Conservation (phyloP, 2,888 invertebrate genomes). For the Cosmia pyralina region DNA sequence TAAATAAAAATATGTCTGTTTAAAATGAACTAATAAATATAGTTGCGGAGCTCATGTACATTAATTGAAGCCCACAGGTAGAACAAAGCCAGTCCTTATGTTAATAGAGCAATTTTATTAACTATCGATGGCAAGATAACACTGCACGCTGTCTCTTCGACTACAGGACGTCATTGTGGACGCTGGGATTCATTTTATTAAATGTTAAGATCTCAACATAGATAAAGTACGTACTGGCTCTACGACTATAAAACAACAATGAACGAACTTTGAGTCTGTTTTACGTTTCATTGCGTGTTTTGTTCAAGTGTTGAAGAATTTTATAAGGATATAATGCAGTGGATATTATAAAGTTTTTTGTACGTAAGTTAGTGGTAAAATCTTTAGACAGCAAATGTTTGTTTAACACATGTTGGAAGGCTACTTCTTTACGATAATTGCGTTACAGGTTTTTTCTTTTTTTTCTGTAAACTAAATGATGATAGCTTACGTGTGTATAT, state of each 20-base stretch:
- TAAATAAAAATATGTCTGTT: constrained; percentile 15
- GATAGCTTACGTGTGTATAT: constrained; percentile 1
- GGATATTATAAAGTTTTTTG: constrained; percentile 14
- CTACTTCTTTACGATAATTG: constrained; percentile 43
- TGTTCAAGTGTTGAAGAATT: neutral
- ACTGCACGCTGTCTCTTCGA: constrained; percentile 63
- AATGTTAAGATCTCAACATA: constrained; percentile 71
- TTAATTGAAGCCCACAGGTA: constrained; percentile 53
- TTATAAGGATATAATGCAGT: constrained; percentile 11
- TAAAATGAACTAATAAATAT: constrained; percentile 39
- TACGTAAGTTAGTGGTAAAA: neutral
- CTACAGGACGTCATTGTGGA: constrained; percentile 68
- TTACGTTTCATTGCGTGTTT: constrained; percentile 33
- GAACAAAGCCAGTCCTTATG: constrained; percentile 69
- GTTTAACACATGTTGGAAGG: constrained; percentile 34
- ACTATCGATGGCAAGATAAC: constrained; percentile 76
- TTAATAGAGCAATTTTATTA: constrained; percentile 79
- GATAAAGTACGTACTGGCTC: constrained; percentile 47
- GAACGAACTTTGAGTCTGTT: constrained; percentile 13
- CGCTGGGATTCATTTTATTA: constrained; percentile 69
- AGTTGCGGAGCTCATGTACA: constrained; percentile 33
- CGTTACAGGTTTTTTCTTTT: constrained; percentile 6
- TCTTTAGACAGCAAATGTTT: constrained; percentile 25
- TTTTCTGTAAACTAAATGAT: neutral
- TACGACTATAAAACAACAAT: constrained; percentile 32